Evolutionary conservation across 2,113 vertebrate species (phyloP), one percentile per base, ranked within the genome.

Genomic region (Brevimyrus niger): DNA sequence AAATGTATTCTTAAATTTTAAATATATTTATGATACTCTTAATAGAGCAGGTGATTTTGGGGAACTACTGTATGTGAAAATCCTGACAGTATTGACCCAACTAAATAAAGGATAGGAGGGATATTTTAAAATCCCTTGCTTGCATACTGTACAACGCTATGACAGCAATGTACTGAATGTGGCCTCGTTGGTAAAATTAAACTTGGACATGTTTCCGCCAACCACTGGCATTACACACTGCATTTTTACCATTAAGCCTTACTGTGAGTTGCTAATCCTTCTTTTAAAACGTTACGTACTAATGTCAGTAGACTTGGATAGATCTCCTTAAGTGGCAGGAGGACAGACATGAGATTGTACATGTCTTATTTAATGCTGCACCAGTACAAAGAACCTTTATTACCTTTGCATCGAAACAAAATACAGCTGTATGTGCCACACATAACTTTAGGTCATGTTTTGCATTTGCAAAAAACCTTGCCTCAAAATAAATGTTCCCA

Each of bases 81-180:
- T 55, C 51, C 86, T 61, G 27, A 87, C 19, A 58, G 38, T 51
- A 9, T 38, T 84, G 76, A 48, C 46, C 76, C 42, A 31, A 55
- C 69, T 89, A 89, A 89, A 89, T 89, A 83, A 84, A 82, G 88
- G 27, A n/a, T 53, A 27, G 21, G 23, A 17, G 38, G 58, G 80
- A 82, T 89, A 84, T 84, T 89, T 89, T 89, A 42, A 80, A 50
- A 83, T 76, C 21, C 46, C 76, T 76, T 35, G 50, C 38, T 61
- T 42, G 86, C 53, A 58, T 76, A 89, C 76, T 46, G 44, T 76
- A 89, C 76, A 58, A 53, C 84, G 88, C 73, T 53, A 89, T 82
- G 88, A 21, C 17, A 31, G 50, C 88, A 89, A 89, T 89, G 88
- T 89, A 82, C 88, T 84, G 76, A 89, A 89, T 83, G 88, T 35